Evolutionary conservation across 2,797 vertebrate genomes (phyloP).

Genomic region (Gambelia wislizenii): DNA sequence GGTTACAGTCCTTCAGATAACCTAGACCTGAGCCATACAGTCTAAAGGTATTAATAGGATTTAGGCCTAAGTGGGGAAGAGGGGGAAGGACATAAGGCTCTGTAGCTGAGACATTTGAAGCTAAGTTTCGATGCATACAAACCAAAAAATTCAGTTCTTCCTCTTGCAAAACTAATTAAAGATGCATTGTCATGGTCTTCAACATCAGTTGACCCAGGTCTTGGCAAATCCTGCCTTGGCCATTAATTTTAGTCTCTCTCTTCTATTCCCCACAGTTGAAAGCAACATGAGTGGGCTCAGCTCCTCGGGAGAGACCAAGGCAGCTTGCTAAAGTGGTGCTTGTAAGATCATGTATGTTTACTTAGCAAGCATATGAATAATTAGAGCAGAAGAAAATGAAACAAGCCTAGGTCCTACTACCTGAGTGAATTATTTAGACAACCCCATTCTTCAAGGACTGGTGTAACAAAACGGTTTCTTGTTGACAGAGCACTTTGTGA

Average conservation of each 20-base stretch:
- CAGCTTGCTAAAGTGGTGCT: not conserved
- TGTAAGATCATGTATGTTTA: conserved; percentile 8
- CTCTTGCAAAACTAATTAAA: not conserved
- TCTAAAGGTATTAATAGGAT: too few relatives aligned
- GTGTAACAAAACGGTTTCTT: conserved; percentile 41
- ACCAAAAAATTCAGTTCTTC: not conserved
- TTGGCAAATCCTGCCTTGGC: not conserved
- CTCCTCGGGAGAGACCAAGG: conserved; percentile 2
- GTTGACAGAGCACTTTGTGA: conserved; percentile 26
- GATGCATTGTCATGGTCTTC: not conserved
- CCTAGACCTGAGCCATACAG: too few relatives aligned
- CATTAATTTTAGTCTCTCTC: not conserved
- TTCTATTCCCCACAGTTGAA: not conserved
- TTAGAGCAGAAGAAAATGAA: conserved; percentile 57
- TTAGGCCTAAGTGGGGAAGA: too few relatives aligned
- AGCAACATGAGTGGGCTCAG: not conserved
- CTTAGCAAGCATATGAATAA: conserved; percentile 36
- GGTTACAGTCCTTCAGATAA: too few relatives aligned
- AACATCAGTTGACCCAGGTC: not conserved
- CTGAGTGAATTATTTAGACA: conserved; percentile 45
- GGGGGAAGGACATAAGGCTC: too few relatives aligned
- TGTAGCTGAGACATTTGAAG: not conserved
- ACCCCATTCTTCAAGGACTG: conserved; percentile 38
- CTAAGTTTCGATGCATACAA: not conserved
- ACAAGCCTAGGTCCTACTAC: conserved; percentile 1